phyloP scores from a whole-genome alignment of 2,888 invertebrate genomes.

The Orchesellides sinensis region DNA sequence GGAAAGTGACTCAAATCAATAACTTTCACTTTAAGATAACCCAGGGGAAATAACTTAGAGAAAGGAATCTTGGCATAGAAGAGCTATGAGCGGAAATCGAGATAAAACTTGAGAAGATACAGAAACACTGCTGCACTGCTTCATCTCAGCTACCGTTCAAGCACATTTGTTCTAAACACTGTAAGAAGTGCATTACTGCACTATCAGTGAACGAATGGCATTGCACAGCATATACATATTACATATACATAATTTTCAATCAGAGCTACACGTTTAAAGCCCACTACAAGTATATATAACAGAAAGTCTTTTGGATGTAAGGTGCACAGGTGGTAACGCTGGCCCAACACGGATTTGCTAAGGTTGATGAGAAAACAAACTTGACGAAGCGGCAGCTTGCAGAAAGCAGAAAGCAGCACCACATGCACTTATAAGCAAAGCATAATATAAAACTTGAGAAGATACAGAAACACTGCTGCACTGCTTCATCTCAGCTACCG shows the following conservation, averaged over 20 bases:
- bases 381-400: no score
- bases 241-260: no score
- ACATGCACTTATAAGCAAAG: conserved; percentile 52
- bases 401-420: no score
- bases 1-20: conserved; percentile 71
- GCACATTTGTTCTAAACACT: background rate
- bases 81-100: conserved; percentile 56
- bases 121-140: no score
- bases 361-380: no score
- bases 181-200: conserved; percentile 23
- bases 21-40: conserved; percentile 74
- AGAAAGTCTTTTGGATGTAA: no score
- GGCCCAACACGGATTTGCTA: no score
- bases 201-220: background rate
- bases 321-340: no score
- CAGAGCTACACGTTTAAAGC: no score
- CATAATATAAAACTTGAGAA: conserved; percentile 47
- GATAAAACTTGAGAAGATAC: conserved; percentile 32
- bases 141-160: background rate
- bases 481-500: background rate
- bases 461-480: conserved; percentile 1
- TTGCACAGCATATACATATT: no score
- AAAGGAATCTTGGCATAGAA: conserved; percentile 29
- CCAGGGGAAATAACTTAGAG: conserved; percentile 71
- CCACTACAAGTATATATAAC: no score